Base-by-base conservation (phyloP, 1,140 invertebrate species). In the Venturia canescens region DNA sequence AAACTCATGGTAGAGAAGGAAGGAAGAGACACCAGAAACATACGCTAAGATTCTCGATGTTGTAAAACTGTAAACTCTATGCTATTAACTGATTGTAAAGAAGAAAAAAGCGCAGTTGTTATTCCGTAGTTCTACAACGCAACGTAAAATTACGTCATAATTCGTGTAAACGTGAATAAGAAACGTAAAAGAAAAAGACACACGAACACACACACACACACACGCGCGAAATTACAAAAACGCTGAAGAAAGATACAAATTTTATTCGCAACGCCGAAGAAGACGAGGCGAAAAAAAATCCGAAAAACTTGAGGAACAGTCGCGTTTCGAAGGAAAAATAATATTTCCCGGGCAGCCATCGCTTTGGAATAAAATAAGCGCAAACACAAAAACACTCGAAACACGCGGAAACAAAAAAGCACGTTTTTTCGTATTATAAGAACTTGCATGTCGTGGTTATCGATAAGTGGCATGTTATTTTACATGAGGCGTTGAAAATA, bases 1-100 rank as follows among this genome's bases (percentile, higher is more conserved):
- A n/a, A 53, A 72, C 16, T 53, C 53, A 71, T 74, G n/a, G 29
- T 27, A 80, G 1, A 67, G 50, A 78, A 18, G 21, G 18, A 13
- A 57, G 15, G 31, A 3, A 29, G 1, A 84, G 79, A 82, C 82
- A 83, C 81, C 82, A 82, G 84, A 81, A 83, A 87, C 77, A 70
- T 86, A 86, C 84, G 80, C 82, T 88, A 88, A 88, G 83, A 88
- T 87, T 90, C 88, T 89, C 84, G 86, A 90, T 90, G 89, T 90
- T 90, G 87, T 88, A 90, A 89, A 84, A 88, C 85, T 89, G 87
- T 90, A 88, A 69, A 88, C 80, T 88, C 86, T 88, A 87, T 86
- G 85, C 86, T 88, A 88, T 88, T 86, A 88, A 88, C 82, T 85
- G 85, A 87, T 88, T 86, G 85, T 89, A 89, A 69, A 44, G 13